These are phyloP conservation scores for Trichogramma dendrolimi DNA, from an alignment of 2,888 invertebrate genomes.

Conservation along the genomic window DNA sequence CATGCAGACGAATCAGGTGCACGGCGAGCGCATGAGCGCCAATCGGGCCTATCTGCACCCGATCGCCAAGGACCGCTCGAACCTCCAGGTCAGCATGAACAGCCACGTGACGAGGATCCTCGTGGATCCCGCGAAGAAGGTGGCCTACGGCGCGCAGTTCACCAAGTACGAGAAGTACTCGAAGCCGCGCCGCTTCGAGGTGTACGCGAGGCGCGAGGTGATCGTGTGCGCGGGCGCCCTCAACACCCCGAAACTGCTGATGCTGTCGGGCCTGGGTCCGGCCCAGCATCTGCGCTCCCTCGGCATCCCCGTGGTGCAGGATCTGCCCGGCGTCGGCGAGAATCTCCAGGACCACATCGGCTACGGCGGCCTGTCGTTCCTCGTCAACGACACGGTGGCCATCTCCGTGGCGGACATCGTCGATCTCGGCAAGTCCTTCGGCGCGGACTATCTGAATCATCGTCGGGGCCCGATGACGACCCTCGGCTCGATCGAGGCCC, in stretches of 20 bases:
- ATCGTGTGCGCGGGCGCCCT: slow-evolving; percentile 83
- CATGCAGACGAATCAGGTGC: slow-evolving; percentile 60
- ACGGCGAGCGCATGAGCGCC: slow-evolving; percentile 60
- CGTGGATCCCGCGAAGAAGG: slow-evolving; percentile 61
- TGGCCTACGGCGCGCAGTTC: slow-evolving; percentile 68
- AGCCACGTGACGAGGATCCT: slow-evolving; percentile 62
- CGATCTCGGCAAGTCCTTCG: slow-evolving; percentile 12
- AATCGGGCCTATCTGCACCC: slow-evolving; percentile 60
- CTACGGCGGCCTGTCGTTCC: too few species aligned
- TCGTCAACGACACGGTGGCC: too few species aligned
- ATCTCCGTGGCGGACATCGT: neutral
- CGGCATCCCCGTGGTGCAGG: too few species aligned
- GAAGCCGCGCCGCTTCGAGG: slow-evolving; percentile 51
- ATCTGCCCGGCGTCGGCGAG: slow-evolving; percentile 58
- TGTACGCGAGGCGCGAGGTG: slow-evolving; percentile 70
- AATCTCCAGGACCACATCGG: slow-evolving; percentile 61
- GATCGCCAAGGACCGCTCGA: slow-evolving; percentile 59
- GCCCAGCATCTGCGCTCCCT: too few species aligned
- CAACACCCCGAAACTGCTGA: slow-evolving; percentile 83
- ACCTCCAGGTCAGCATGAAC: slow-evolving; percentile 64
- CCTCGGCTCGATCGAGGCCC: slow-evolving; percentile 66
- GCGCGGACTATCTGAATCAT: slow-evolving; percentile 55
- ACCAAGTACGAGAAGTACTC: slow-evolving; percentile 43
- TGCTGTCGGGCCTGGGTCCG: slow-evolving; percentile 69
- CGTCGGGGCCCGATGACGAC: slow-evolving; percentile 59